Conservation (phyloP, 2,797 vertebrate species). For the Emydoidea blandingii region DNA sequence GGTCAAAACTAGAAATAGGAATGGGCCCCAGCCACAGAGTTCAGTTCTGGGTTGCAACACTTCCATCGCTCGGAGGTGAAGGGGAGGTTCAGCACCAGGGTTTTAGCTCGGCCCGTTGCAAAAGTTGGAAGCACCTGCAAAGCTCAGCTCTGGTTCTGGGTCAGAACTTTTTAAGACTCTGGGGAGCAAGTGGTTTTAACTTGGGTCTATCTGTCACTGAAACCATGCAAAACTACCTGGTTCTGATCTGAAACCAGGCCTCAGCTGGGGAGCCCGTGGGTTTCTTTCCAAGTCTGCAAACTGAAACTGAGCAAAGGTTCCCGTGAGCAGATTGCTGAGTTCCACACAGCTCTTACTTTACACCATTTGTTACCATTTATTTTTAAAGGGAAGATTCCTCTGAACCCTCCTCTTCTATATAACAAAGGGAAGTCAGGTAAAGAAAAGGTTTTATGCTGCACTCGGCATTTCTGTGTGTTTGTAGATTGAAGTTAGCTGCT, state of each 20-base stretch:
- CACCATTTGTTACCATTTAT: background rate
- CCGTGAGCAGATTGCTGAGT: background rate
- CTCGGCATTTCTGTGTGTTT: slow-evolving; percentile 7
- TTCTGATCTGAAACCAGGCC: background rate
- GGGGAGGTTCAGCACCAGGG: accelerated
- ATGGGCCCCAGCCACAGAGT: background rate
- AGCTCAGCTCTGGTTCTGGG: background rate
- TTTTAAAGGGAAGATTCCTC: background rate
- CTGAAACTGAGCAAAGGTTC: slow-evolving; percentile 4
- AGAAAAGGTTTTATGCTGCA: background rate
- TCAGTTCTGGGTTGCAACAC: background rate
- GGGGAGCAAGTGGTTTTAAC: slow-evolving; percentile 6
- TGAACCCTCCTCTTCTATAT: background rate
- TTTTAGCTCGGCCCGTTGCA: accelerated
- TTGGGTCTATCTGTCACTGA: background rate
- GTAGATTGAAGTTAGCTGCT: background rate
- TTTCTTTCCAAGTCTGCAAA: slow-evolving; percentile 20
- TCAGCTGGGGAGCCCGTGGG: background rate
- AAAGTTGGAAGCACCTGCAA: background rate
- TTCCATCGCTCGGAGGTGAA: background rate
- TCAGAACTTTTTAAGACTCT: background rate
- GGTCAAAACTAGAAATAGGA: background rate
- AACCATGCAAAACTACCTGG: background rate
- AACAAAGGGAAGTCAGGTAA: background rate
- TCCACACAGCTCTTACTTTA: background rate